Base-by-base conservation (phyloP, 2,113 vertebrate species). In the Syrmaticus mikado region DNA sequence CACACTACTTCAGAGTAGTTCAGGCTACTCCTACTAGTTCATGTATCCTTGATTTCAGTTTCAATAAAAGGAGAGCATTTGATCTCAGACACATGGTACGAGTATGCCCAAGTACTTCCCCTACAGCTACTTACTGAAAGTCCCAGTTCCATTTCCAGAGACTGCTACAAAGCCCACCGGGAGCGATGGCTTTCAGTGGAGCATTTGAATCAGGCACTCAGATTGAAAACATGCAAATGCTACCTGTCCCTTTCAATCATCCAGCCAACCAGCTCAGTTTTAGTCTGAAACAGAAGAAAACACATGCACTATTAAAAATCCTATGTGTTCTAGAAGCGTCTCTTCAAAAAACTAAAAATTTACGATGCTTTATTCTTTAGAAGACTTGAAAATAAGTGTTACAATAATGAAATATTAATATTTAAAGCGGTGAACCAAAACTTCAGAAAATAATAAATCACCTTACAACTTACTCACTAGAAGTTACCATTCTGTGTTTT, bases 401-500 rank as follows among this genome's bases (percentile, higher is more conserved):
- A 58, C 16, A 90, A 86, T 84, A 96, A 96, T 92, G 55, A 95
- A 97, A 97, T 93, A 95, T 96, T 96, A 87, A 95, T 92, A 95
- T 77, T 95, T 88, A 80, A 94, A 89, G 55, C 57, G 50, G 55
- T 72, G 60, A 95, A 87, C 43, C 67, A 65, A 70, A 94, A 72
- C 13, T 34, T 85, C 66, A 66, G 66, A 91, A 87, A 34, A 73
- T 17, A 75, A 88, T 36, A 27, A 4, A 65, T 67, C 66, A 90
- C 1, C 2, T 34, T 72, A 57, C 22, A 75, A 11, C 71, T 90
- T 46, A 85, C n/a, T 92, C 62, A 46, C 38, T 74, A 72, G n/a
- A 48, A 85, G 32, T 58, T 84, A 57, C 61, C 62, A 6, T 34
- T 53, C 20, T 53, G 34, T 14, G 20, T 24, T 61, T 53, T 52